phyloP scores from a whole-genome alignment of 2,888 invertebrate species.

The Schizaphis graminum region DNA sequence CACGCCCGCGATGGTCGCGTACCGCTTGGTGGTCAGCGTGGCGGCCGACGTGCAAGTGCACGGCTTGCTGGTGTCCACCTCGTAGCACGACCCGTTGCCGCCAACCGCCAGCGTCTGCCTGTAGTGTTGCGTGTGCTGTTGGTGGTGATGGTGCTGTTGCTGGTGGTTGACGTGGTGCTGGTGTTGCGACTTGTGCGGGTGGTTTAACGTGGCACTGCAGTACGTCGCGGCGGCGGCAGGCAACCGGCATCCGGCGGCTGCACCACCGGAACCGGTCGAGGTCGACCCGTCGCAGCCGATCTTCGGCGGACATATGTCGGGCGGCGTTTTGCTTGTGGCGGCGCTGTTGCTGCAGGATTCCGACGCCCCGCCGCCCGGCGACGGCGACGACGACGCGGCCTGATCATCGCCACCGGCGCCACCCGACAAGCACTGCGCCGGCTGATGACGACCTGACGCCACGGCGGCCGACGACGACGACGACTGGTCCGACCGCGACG shows the following conservation, averaged over 20 bases:
- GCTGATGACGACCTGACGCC: not conserved
- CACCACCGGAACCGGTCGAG: not conserved
- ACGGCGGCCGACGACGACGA: not conserved
- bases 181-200: not conserved
- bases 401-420: not conserved
- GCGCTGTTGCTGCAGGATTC: not conserved
- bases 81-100: slow-evolving; percentile 58
- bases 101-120: slow-evolving; percentile 37
- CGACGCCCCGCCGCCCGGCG: not conserved
- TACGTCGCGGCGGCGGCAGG: not conserved
- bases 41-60: slow-evolving; percentile 51
- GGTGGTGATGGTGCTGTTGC: not conserved
- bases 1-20: slow-evolving; percentile 61
- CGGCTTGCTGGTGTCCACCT: slow-evolving; percentile 59
- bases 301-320: slow-evolving; percentile 61
- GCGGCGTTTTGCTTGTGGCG: slow-evolving; percentile 46
- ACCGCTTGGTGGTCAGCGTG: slow-evolving; percentile 57
- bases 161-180: not conserved
- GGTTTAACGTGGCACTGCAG: slow-evolving; percentile 27
- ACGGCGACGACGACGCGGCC: not conserved
- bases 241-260: not conserved
- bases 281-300: not conserved
- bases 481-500: not conserved
- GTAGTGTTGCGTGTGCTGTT: slow-evolving; percentile 43
- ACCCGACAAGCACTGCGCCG: not conserved